Evolutionary conservation across 2,888 invertebrate genomes (phyloP).

Genomic region (Operophtera brumata): DNA sequence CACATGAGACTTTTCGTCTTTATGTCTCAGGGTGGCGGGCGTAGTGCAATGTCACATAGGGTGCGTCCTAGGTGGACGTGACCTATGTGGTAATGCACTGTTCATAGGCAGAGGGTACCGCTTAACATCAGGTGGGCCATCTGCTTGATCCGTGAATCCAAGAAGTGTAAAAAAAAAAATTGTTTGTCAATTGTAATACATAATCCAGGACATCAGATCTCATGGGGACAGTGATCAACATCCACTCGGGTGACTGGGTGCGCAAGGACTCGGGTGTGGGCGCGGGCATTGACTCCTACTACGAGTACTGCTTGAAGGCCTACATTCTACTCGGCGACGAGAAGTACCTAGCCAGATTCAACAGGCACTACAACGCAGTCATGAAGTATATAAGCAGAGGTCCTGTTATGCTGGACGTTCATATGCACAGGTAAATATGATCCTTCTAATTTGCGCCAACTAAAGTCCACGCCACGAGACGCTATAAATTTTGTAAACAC

Average conservation of each 20-base stretch:
- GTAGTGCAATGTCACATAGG: too few species aligned
- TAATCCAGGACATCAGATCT: constrained; percentile 85
- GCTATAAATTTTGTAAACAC: too few species aligned
- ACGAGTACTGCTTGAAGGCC: constrained; percentile 98
- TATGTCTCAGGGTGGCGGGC: too few species aligned
- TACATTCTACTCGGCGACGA: constrained; percentile 97
- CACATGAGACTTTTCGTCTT: too few species aligned
- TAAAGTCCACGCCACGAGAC: too few species aligned
- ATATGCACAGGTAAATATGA: constrained; percentile 87
- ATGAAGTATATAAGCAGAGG: constrained; percentile 99
- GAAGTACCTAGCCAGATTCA: constrained; percentile 95
- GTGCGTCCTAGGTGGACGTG: too few species aligned
- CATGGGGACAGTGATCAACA: constrained; percentile 98
- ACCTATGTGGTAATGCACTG: too few species aligned
- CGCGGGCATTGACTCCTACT: constrained; percentile 99
- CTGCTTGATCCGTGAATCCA: too few species aligned
- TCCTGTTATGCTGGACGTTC: constrained; percentile 96
- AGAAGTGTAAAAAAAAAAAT: too few species aligned
- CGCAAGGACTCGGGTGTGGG: constrained; percentile 98
- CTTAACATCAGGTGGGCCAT: too few species aligned
- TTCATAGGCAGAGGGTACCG: too few species aligned
- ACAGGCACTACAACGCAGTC: constrained; percentile 96
- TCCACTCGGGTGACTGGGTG: constrained; percentile 99
- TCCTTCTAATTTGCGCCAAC: neutral
- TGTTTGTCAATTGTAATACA: too few species aligned